Evolutionary conservation across 1,140 invertebrate species (phyloP).

Genomic region (Drosophila micromelanica): DNA sequence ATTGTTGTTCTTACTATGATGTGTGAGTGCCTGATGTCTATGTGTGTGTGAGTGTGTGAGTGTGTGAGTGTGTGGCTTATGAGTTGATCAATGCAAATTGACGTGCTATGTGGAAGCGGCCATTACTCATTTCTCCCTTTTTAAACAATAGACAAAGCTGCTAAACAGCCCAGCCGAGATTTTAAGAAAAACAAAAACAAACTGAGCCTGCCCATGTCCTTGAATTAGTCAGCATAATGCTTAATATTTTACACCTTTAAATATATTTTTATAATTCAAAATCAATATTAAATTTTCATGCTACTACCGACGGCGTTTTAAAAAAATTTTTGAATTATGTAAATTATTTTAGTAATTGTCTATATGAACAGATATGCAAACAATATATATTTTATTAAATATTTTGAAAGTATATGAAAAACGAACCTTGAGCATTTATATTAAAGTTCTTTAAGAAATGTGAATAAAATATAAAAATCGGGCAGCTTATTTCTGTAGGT

Average conservation of each 20-base stretch:
- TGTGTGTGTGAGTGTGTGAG: constrained; percentile 8
- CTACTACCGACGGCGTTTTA: constrained; percentile 26
- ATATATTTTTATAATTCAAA: constrained; percentile 6
- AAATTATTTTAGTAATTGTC: too few species aligned
- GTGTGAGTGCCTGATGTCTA: constrained; percentile 30
- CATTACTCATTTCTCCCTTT: constrained; percentile 74
- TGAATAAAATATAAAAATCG: too few species aligned
- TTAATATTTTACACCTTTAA: not conserved
- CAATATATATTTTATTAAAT: not conserved
- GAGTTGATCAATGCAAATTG: constrained; percentile 72
- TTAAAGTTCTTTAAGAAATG: too few species aligned
- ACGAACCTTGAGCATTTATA: too few species aligned
- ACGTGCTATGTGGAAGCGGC: constrained; percentile 65
- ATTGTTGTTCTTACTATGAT: constrained; percentile 27
- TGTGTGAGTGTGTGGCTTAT: constrained; percentile 36
- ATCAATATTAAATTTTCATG: not conserved
- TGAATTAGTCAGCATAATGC: constrained; percentile 5
- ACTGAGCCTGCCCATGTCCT: constrained; percentile 10
- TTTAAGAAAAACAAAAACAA: not conserved
- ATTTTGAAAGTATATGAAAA: too few species aligned
- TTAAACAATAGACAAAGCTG: constrained; percentile 21
- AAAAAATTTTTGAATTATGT: too few species aligned
- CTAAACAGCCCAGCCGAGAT: constrained; percentile 1
- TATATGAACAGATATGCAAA: too few species aligned
- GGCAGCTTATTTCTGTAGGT: too few species aligned